phyloP scores from a whole-genome alignment of 2,113 vertebrate species.

The Pelusios castaneus region DNA sequence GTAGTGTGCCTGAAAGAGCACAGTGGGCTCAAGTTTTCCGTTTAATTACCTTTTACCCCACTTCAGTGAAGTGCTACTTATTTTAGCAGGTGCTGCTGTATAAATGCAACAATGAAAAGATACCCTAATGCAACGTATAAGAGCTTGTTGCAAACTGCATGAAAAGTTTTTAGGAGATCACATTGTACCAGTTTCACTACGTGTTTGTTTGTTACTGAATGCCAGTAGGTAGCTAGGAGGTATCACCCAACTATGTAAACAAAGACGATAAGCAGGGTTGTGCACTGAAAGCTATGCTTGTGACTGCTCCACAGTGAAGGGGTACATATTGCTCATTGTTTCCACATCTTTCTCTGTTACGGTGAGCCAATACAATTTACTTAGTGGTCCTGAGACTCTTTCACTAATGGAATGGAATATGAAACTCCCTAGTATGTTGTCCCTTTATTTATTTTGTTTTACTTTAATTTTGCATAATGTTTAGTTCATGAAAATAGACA shows the following conservation, averaged over 20 bases:
- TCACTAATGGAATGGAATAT: neutral
- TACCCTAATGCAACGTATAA: neutral
- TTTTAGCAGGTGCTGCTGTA: neutral
- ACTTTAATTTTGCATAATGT: neutral
- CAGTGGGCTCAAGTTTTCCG: neutral
- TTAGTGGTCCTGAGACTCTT: neutral
- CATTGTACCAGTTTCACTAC: slow-evolving; percentile 58
- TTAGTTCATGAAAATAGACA: neutral
- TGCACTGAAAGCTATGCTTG: neutral
- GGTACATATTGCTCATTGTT: neutral
- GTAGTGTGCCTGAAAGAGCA: neutral
- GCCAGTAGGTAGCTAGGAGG: slow-evolving; percentile 57
- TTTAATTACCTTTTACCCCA: neutral
- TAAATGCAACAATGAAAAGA: neutral
- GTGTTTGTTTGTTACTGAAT: neutral
- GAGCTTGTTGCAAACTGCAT: neutral
- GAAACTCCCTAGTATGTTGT: neutral
- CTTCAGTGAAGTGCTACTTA: neutral
- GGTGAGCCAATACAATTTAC: neutral
- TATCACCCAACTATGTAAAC: fast-evolving
- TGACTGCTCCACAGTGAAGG: neutral
- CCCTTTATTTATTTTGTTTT: neutral
- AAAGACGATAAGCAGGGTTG: neutral
- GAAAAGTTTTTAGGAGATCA: slow-evolving; percentile 3
- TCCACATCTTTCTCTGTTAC: neutral